A percentile compares a stretch with the other conserved stretches of the same genome.
Evolutionary conservation across 2,113 vertebrate genomes (phyloP).

Genomic region (Phyllostomus discolor): DNA sequence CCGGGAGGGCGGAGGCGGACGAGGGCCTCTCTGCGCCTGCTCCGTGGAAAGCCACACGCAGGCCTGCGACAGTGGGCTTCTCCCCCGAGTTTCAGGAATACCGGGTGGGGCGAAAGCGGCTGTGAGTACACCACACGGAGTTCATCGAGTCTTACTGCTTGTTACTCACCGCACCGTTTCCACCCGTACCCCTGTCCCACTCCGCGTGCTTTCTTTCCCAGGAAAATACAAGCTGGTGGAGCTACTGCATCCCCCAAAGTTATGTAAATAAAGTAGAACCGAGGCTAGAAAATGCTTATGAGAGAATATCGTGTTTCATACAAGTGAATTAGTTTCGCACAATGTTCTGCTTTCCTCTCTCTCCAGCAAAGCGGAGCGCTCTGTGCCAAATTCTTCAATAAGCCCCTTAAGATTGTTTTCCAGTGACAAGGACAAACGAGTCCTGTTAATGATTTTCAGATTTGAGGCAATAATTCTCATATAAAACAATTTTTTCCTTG

Average conservation of each 20-base stretch:
- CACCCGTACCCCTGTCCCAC: not conserved
- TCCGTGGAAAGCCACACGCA: not conserved
- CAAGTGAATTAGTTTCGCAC: constrained; percentile 48
- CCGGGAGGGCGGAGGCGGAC: not conserved
- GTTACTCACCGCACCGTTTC: not conserved
- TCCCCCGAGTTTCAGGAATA: not conserved
- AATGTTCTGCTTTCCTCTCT: constrained; percentile 33
- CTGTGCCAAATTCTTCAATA: constrained; percentile 47
- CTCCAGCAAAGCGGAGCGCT: constrained; percentile 34
- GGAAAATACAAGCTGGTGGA: not conserved
- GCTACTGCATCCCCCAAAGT: not conserved
- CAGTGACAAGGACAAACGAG: constrained; percentile 75
- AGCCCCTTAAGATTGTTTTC: constrained; percentile 46
- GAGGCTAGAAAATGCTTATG: constrained; percentile 20
- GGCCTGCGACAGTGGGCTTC: not conserved
- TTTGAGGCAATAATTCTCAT: constrained; percentile 71
- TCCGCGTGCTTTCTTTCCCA: not conserved
- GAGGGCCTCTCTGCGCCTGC: not conserved
- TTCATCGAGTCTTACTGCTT: not conserved
- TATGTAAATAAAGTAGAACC: constrained; percentile 41
- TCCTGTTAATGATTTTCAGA: constrained; percentile 77
- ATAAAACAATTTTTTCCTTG: constrained; percentile 75
- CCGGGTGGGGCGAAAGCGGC: not conserved
- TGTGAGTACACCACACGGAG: not conserved
- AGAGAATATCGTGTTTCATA: constrained; percentile 44